These are phyloP conservation scores for Heterodera filipjevi DNA, from an alignment of 2,888 invertebrate species.

Conservation along the genomic window DNA sequence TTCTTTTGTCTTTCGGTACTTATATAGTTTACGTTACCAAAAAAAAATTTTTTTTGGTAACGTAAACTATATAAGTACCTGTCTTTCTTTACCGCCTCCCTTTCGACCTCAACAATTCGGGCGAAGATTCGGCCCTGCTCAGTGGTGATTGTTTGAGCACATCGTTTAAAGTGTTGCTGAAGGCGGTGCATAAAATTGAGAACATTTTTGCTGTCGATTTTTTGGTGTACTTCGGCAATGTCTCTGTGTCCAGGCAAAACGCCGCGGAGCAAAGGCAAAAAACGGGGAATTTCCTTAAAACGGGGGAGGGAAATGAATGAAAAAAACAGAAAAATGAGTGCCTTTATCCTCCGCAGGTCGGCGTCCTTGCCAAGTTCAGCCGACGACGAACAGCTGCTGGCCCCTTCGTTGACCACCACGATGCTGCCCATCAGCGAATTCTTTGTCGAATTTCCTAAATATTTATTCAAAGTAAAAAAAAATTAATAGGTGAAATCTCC, in stretches of 20 bases:
- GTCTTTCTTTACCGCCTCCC: not conserved
- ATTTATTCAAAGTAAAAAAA: not conserved
- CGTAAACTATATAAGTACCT: too few species aligned
- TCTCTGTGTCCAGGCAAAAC: slow-evolving; percentile 46
- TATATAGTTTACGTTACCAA: too few species aligned
- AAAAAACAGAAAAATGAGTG: not conserved
- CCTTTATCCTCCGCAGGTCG: slow-evolving; percentile 38
- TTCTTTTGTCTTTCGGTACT: too few species aligned
- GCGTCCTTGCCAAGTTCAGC: slow-evolving; percentile 32
- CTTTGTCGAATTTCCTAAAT: slow-evolving; percentile 32
- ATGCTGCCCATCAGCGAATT: slow-evolving; percentile 19
- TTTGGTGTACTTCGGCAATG: slow-evolving; percentile 40
- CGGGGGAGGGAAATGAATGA: not conserved
- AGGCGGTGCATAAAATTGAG: slow-evolving; percentile 49
- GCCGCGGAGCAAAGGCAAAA: slow-evolving; percentile 45
- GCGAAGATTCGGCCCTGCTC: slow-evolving; percentile 49
- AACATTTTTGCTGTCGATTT: slow-evolving; percentile 45
- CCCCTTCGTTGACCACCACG: slow-evolving; percentile 32
- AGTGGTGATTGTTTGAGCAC: slow-evolving; percentile 45
- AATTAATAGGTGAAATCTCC: not conserved
- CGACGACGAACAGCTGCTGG: not conserved
- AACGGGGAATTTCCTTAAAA: slow-evolving; percentile 47
- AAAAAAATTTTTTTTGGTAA: too few species aligned
- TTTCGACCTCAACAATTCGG: slow-evolving; percentile 42
- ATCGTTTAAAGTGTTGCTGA: slow-evolving; percentile 52